These are phyloP conservation scores for Toxonevra muliebris DNA, from an alignment of 2,888 invertebrate genomes.

Conservation along the genomic window DNA sequence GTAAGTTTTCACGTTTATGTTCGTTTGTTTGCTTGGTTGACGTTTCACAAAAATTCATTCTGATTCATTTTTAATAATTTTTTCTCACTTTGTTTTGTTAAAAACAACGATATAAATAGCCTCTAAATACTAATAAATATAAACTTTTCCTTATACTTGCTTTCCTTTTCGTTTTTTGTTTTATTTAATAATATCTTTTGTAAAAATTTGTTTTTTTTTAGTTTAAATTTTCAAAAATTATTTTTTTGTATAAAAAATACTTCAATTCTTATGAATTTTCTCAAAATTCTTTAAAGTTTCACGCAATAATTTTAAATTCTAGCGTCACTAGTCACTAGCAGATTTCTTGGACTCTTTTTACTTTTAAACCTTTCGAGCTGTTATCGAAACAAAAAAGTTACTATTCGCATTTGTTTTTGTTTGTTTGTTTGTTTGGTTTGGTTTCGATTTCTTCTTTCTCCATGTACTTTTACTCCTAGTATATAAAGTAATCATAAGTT, in stretches of 20 bases:
- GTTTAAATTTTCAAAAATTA: constrained; percentile 16
- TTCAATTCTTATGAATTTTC: constrained; percentile 20
- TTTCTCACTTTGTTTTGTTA: constrained; percentile 33
- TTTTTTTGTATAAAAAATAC: constrained; percentile 30
- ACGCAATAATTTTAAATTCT: background rate
- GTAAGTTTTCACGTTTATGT: constrained; percentile 1
- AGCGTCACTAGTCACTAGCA: constrained; percentile 11
- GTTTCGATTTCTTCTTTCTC: background rate
- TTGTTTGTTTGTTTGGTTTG: background rate
- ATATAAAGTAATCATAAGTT: constrained; percentile 2
- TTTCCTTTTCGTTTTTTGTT: constrained; percentile 1
- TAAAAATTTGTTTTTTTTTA: constrained; percentile 10
- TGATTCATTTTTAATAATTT: constrained; percentile 19
- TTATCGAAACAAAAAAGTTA: no score
- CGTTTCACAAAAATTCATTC: constrained; percentile 38
- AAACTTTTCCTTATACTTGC: constrained; percentile 35
- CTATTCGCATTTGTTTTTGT: background rate
- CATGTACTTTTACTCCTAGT: no score
- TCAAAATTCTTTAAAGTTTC: constrained; percentile 1
- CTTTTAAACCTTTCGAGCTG: constrained; percentile 13
- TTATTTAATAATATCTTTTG: background rate
- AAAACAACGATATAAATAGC: constrained; percentile 61
- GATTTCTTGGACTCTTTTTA: constrained; percentile 7
- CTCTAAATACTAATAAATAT: constrained; percentile 62
- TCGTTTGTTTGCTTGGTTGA: background rate